A percentile compares a stretch with the other conserved stretches of the same genome.
phyloP scores from a whole-genome alignment of 1,140 invertebrate genomes.

The Calliphora vicina region DNA sequence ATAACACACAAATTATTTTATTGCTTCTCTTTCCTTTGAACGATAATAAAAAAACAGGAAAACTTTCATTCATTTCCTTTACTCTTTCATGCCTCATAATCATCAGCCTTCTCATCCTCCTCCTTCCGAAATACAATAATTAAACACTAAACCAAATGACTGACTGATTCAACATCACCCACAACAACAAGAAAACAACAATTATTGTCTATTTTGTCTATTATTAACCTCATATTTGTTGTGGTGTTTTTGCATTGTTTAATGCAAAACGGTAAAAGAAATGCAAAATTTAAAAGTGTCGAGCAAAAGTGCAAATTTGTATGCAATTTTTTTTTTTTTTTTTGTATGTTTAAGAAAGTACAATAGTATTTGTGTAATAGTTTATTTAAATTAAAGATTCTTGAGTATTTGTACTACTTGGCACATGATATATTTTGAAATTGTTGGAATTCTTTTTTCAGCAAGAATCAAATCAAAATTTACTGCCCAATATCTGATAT shows the following conservation, averaged over 20 bases:
- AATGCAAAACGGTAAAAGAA: background rate
- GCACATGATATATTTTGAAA: no score
- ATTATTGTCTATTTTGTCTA: background rate
- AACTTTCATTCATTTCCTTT: background rate
- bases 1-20: background rate
- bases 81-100: background rate
- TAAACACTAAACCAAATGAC: background rate
- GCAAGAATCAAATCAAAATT: no score
- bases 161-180: no score
- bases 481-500: no score
- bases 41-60: background rate
- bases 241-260: background rate
- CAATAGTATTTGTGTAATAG: no score
- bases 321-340: background rate
- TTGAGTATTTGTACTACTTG: no score
- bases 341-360: no score
- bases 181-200: background rate
- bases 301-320: background rate
- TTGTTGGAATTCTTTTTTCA: no score
- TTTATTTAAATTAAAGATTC: no score
- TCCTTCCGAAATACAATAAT: background rate
- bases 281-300: background rate
- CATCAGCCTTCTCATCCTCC: background rate
- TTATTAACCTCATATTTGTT: constrained; percentile 25
- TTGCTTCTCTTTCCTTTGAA: background rate